Evolutionary conservation across 2,113 vertebrate genomes (phyloP).

Genomic region (Apistogramma diplotaenia): DNA sequence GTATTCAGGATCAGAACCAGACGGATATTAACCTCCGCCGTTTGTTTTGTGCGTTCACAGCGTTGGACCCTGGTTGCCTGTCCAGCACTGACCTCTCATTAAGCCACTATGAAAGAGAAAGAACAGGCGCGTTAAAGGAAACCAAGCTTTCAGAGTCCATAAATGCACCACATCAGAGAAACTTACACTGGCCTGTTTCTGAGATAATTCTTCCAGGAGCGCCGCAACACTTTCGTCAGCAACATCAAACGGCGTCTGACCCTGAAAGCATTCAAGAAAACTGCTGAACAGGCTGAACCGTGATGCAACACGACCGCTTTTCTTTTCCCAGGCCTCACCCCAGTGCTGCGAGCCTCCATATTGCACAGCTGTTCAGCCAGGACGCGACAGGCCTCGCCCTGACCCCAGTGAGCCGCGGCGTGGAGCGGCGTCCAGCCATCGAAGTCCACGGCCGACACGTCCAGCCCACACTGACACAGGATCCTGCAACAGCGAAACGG

Average conservation of each 20-base stretch:
- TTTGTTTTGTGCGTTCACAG: constrained; percentile 61
- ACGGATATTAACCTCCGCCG: constrained; percentile 64
- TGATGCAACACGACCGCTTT: fast-evolving
- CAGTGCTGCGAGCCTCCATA: constrained; percentile 90
- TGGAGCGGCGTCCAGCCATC: constrained; percentile 96
- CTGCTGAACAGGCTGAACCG: neutral
- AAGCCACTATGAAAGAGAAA: constrained; percentile 63
- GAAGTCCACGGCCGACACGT: constrained; percentile 84
- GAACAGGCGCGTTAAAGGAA: neutral
- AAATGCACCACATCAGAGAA: neutral
- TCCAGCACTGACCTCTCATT: constrained; percentile 70
- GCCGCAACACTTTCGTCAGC: constrained; percentile 83
- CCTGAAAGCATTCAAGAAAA: constrained; percentile 62
- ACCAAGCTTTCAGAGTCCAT: neutral
- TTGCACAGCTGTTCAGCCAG: constrained; percentile 90
- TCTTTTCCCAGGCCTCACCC: constrained; percentile 76
- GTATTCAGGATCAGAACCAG: no score
- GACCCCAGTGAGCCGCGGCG: constrained; percentile 92
- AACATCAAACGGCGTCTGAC: constrained; percentile 88
- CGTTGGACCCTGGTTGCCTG: constrained; percentile 52
- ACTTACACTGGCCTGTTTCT: constrained; percentile 84
- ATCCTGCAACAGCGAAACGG: constrained; percentile 72
- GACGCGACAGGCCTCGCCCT: constrained; percentile 88
- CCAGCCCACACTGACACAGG: constrained; percentile 89
- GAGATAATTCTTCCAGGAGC: constrained; percentile 83